A percentile compares a stretch with the other conserved stretches of the same genome.
Evolutionary conservation across 2,797 vertebrate genomes (phyloP).

Genomic region (Microhierax caerulescens): DNA sequence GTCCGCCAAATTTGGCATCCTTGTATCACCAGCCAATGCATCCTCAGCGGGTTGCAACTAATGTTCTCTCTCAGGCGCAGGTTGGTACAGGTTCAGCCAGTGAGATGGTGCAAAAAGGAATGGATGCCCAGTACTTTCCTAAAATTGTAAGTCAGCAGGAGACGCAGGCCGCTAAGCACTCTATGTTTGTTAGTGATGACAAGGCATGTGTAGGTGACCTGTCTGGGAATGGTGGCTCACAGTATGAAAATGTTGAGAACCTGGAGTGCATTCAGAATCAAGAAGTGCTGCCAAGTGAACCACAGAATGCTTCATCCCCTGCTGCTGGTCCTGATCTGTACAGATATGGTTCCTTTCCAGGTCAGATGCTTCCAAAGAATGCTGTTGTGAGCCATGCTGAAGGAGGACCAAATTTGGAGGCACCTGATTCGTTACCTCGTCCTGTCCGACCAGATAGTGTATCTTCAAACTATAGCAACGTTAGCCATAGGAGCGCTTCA

Average conservation of each 20-base stretch:
- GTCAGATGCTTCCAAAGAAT: constrained; percentile 45
- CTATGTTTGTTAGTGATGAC: constrained; percentile 40
- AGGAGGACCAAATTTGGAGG: constrained; percentile 86
- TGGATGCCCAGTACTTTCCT: constrained; percentile 43
- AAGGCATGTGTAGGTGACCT: background rate
- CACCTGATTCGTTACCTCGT: constrained; percentile 77
- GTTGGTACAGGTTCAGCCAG: background rate
- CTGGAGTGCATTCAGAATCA: constrained; percentile 92
- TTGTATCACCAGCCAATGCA: constrained; percentile 23
- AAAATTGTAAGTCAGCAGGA: constrained; percentile 63
- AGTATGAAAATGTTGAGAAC: constrained; percentile 89
- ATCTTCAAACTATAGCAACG: constrained; percentile 87
- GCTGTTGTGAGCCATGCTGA: constrained; percentile 72
- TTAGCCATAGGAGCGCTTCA: constrained; percentile 84
- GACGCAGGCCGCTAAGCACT: background rate
- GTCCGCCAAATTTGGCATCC: constrained; percentile 22
- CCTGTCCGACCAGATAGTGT: constrained; percentile 86
- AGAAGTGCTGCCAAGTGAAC: constrained; percentile 89
- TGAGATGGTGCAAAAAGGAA: constrained; percentile 56
- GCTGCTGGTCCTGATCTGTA: constrained; percentile 30
- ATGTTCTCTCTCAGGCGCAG: constrained; percentile 1
- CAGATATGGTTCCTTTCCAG: constrained; percentile 33
- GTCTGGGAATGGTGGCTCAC: constrained; percentile 51
- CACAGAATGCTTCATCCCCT: constrained; percentile 27
- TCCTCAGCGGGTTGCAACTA: background rate